Evolutionary conservation across 2,113 vertebrate species (phyloP).

Genomic region (Tenebrosternarchus preto): DNA sequence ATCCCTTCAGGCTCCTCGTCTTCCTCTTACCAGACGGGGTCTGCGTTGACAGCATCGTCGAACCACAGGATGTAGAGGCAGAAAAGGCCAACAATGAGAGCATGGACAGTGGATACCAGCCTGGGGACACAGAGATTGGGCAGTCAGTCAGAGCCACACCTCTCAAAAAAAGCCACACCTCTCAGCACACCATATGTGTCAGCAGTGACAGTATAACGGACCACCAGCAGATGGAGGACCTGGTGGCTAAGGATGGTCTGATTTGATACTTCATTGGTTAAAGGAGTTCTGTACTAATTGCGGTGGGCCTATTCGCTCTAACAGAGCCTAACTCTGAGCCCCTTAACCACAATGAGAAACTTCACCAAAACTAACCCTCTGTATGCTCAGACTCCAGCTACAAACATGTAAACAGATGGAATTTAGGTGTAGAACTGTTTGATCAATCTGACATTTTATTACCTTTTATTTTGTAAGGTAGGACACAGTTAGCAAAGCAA

Average conservation of each 20-base stretch:
- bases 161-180: background rate
- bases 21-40: slow-evolving; percentile 78
- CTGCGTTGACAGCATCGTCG: slow-evolving; percentile 75
- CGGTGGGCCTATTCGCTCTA: background rate
- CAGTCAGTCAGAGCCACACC: background rate
- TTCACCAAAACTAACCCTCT: background rate
- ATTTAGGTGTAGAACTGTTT: background rate
- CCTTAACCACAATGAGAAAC: background rate
- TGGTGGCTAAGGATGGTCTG: background rate
- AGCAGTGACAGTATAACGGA: no score
- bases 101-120: slow-evolving; percentile 77
- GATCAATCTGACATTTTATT: background rate
- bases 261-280: background rate
- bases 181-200: no score
- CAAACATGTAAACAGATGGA: background rate
- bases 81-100: slow-evolving; percentile 76
- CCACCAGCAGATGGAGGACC: background rate
- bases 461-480: background rate
- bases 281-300: background rate
- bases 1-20: slow-evolving; percentile 28
- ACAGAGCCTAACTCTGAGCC: background rate
- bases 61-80: slow-evolving; percentile 81
- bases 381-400: background rate
- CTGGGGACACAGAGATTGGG: slow-evolving; percentile 54
- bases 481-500: background rate